These are phyloP conservation scores for Aegotheles bennettii DNA, from an alignment of 2,113 vertebrate genomes.

Conservation along the genomic window DNA sequence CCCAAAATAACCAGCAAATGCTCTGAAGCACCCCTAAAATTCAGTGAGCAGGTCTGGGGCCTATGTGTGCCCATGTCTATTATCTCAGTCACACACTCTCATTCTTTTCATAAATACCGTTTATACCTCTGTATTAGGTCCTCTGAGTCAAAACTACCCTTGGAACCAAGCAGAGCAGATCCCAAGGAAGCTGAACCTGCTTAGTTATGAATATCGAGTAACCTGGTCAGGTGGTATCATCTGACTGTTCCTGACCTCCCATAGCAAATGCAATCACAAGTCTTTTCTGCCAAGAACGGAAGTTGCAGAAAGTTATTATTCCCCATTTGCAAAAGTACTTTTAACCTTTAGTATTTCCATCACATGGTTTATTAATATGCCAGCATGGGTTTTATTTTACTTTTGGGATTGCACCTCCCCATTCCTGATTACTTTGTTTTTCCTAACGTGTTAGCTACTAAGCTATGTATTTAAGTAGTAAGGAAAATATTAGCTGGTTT, in stretches of 20 bases:
- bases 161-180: background rate
- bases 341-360: slow-evolving; percentile 42
- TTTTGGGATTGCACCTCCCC: slow-evolving; percentile 66
- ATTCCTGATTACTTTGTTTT: slow-evolving; percentile 68
- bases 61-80: background rate
- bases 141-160: background rate
- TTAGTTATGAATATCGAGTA: background rate
- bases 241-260: background rate
- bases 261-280: background rate
- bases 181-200: background rate
- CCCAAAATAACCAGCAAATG: background rate
- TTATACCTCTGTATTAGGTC: background rate
- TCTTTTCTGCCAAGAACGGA: background rate
- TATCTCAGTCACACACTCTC: background rate
- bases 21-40: background rate
- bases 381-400: slow-evolving; percentile 52
- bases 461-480: background rate
- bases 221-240: background rate
- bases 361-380: slow-evolving; percentile 20
- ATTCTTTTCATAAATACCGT: background rate
- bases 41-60: background rate
- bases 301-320: background rate
- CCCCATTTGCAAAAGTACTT: background rate
- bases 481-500: slow-evolving; percentile 33
- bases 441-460: background rate